Conservation (phyloP, 2,113 vertebrate species). For the Saccopteryx bilineata region DNA sequence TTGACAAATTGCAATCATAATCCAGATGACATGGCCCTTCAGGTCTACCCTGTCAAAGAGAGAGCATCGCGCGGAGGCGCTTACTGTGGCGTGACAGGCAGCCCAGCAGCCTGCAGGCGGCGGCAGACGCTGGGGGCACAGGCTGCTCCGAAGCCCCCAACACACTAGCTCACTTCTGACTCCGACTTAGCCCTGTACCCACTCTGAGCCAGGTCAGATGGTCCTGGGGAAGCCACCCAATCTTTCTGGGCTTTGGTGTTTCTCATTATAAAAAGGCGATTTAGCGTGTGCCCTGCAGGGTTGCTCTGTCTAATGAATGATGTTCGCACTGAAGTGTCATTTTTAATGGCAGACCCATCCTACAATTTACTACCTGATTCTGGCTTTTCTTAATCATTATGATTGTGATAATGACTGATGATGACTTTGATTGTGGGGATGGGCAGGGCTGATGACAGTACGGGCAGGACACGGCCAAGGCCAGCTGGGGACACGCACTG, state of each 20-base stretch:
- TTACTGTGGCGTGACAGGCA: fast-evolving
- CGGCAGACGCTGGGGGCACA: fast-evolving
- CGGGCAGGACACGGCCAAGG: neutral
- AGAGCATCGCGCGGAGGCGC: fast-evolving
- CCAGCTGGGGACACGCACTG: neutral
- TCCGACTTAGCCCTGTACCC: neutral
- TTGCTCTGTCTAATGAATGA: neutral
- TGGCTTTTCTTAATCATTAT: neutral
- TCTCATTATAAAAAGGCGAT: neutral
- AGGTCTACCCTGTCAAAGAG: neutral
- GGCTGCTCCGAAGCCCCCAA: fast-evolving
- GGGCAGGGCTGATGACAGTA: too few species aligned
- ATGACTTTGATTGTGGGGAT: neutral
- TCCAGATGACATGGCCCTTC: neutral
- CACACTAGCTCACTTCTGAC: fast-evolving
- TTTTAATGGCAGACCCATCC: neutral
- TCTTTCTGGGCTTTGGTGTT: neutral
- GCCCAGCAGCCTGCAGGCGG: fast-evolving
- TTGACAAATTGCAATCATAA: neutral
- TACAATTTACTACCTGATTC: neutral
- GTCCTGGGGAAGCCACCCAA: neutral
- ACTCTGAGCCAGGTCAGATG: fast-evolving
- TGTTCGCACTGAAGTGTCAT: neutral
- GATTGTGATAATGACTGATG: fast-evolving
- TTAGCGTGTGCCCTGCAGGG: neutral